phyloP scores from a whole-genome alignment of 1,140 invertebrate species.

The Mycetomoellerius zeteki region DNA sequence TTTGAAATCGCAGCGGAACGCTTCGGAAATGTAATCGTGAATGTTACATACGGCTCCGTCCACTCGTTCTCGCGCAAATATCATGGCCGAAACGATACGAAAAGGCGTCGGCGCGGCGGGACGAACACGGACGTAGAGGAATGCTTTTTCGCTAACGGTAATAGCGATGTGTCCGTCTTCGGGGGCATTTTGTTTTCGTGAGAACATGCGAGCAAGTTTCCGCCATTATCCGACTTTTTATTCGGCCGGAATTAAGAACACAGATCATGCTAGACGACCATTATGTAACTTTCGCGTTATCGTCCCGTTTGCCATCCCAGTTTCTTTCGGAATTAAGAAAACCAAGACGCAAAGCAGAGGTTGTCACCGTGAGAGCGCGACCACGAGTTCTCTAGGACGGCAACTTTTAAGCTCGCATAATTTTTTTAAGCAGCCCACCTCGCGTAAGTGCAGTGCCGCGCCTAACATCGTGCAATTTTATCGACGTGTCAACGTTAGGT shows the following conservation, averaged over 20 bases:
- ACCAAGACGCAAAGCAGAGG: background rate
- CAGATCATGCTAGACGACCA: conserved; percentile 56
- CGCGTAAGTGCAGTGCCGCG: conserved; percentile 41
- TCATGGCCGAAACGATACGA: conserved; percentile 2
- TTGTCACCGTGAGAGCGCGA: background rate
- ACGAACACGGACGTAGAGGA: conserved; percentile 11
- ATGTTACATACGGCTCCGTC: conserved; percentile 42
- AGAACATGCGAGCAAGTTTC: conserved; percentile 52
- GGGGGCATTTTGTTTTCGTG: conserved; percentile 26
- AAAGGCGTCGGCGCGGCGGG: conserved; percentile 6
- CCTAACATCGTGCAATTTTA: conserved; percentile 38
- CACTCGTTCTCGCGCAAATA: conserved; percentile 34
- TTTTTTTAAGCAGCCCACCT: conserved; percentile 43
- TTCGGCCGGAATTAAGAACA: conserved; percentile 56
- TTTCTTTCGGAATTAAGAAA: background rate
- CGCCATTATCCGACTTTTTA: conserved; percentile 60
- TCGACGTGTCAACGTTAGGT: conserved; percentile 51
- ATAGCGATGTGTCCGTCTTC: conserved; percentile 52
- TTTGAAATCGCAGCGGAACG: conserved; percentile 42
- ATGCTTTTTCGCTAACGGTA: conserved; percentile 47
- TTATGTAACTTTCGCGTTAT: conserved; percentile 53
- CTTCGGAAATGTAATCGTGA: conserved; percentile 34
- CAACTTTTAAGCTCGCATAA: conserved; percentile 28
- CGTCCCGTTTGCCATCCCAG: background rate
- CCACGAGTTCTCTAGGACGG: background rate